These are phyloP conservation scores for Synergus gifuensis DNA, from an alignment of 2,888 invertebrate species.

Conservation along the genomic window DNA sequence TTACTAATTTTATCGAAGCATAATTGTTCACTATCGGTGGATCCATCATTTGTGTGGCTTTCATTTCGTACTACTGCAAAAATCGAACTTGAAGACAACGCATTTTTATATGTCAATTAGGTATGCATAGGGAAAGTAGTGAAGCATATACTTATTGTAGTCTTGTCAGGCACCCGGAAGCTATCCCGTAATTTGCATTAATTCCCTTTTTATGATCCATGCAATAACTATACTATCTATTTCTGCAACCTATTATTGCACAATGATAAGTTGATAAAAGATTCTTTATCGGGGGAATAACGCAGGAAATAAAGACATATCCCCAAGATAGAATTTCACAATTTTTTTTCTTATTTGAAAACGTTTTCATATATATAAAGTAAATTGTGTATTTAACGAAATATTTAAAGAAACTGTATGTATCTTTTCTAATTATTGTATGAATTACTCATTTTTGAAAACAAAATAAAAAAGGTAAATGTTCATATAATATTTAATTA, in stretches of 20 bases:
- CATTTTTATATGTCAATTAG: background rate
- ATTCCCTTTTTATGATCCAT: background rate
- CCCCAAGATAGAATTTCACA: too few relatives aligned
- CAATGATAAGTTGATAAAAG: background rate
- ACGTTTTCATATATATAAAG: too few relatives aligned
- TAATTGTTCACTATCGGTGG: slow-evolving; percentile 49
- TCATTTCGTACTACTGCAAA: background rate
- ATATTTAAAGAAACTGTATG: too few relatives aligned
- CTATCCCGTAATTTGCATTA: background rate
- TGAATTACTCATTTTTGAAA: too few relatives aligned
- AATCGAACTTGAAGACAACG: background rate
- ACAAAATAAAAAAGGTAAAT: too few relatives aligned
- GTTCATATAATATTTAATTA: too few relatives aligned
- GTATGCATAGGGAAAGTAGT: background rate
- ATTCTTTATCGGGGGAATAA: too few relatives aligned
- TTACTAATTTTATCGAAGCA: slow-evolving; percentile 55
- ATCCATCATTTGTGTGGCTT: background rate
- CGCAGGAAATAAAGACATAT: too few relatives aligned
- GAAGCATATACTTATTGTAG: background rate
- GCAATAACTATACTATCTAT: background rate
- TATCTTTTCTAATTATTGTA: too few relatives aligned
- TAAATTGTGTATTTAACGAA: too few relatives aligned
- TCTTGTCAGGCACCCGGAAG: background rate
- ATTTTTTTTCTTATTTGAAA: too few relatives aligned
- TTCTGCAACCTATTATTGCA: background rate